Percentiles rank a stretch among this genome's conserved stretches.
Evolutionary conservation across 1,140 invertebrate species (phyloP).

Genomic region (Penaeus vannamei): DNA sequence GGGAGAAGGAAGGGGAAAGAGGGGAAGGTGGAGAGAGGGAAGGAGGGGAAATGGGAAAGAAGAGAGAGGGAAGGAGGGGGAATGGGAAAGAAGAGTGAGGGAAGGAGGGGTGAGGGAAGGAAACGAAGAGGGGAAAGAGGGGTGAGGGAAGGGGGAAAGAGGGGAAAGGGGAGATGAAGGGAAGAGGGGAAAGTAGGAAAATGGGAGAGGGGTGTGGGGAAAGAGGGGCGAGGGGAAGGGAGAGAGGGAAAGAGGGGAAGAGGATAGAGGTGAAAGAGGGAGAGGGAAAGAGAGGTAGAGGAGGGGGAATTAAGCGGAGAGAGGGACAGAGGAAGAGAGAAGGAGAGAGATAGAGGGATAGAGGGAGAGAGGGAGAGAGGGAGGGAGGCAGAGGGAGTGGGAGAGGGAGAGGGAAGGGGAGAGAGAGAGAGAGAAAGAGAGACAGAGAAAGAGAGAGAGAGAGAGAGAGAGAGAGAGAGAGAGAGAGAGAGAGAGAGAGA

Average conservation of each 20-base stretch:
- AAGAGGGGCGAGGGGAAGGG: background rate
- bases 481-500: conserved; percentile 20
- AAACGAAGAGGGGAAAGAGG: background rate
- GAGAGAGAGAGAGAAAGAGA: background rate
- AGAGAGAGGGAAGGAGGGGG: too few species aligned
- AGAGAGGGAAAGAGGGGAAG: background rate
- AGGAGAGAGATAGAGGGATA: background rate
- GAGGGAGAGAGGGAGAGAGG: background rate
- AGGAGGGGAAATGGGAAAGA: background rate
- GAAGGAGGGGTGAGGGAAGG: background rate
- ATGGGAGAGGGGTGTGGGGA: background rate
- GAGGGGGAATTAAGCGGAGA: conserved; percentile 3
- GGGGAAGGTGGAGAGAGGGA: background rate
- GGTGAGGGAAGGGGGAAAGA: background rate
- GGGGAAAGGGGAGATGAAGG: background rate
- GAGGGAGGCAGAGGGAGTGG: background rate
- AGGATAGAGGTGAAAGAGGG: background rate
- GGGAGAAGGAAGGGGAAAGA: background rate
- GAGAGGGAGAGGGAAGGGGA: background rate
- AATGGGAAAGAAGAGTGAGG: background rate
- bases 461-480: background rate
- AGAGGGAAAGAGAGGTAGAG: background rate
- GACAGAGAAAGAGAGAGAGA: background rate
- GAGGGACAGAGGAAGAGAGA: background rate
- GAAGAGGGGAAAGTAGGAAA: background rate